Base-by-base conservation (phyloP, 2,888 invertebrate species). In the Teleogryllus oceanicus region DNA sequence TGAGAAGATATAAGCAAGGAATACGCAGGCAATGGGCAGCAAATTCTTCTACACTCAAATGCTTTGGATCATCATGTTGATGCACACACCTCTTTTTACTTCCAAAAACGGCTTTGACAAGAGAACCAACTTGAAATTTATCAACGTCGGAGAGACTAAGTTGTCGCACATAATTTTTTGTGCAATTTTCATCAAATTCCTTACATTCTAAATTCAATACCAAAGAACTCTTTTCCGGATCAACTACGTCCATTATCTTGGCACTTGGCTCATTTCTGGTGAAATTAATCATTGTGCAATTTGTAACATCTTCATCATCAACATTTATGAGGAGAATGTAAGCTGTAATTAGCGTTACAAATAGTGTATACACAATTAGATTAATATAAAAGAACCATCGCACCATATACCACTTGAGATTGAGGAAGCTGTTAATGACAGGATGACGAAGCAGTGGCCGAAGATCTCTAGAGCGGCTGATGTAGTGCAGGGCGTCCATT, bases 401-500 rank as follows among this genome's bases (percentile, higher is more conserved):
- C 21, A 95, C 92, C 82, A 92, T 89, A 86, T 93, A 92, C 94
- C 95, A 95, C 86, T 95, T 95, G 81, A 95, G 88, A 84, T 93
- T 92, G 10, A 95, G 87, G 84, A 94, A 95, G 83, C 94, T 94
- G 1, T 93, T 92, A 76, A 95, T 90, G 0, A 95, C 89, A 0
- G 95, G 95, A 87, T 95, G 95, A 83, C 92, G 93, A 20, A 95
- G 86, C 62, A 95, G 87, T 81, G 92, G 91, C 49, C 91, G 90
- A 80, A 94, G 87, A 81, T 93, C 92, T 83, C 90, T 89, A 75
- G 92, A 90, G 83, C 90, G 88, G 78, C 94, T 92, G 87, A 96
- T 92, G 84, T 92, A 93, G 12, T 91, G 87, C 77, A 95, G 89
- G 16, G 94, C 92, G 82, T 93, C 92, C 84, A 94, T 94, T 89